A percentile compares a stretch with the other conserved stretches of the same genome.
phyloP scores from a whole-genome alignment of 2,888 invertebrate species.

The Gymnosoma rotundatum region DNA sequence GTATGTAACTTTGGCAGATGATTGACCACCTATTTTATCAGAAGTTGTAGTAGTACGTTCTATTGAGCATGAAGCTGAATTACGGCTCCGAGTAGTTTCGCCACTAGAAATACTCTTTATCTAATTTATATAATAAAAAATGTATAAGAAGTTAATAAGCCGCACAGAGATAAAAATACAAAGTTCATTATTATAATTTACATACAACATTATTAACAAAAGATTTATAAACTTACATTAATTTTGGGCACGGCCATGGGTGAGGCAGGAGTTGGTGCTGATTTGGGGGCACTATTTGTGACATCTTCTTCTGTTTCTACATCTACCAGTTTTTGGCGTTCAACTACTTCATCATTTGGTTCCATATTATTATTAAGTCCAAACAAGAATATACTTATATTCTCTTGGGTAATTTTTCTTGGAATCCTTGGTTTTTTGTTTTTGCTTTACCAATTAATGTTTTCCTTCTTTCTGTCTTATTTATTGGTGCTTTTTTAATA shows the following conservation, averaged over 20 bases:
- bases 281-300: slow-evolving; percentile 78
- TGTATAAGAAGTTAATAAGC: not conserved
- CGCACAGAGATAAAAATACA: slow-evolving; percentile 35
- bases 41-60: slow-evolving; percentile 81
- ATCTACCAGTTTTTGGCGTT: slow-evolving; percentile 82
- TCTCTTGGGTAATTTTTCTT: slow-evolving; percentile 1
- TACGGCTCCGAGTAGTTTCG: slow-evolving; percentile 82
- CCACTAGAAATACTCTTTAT: slow-evolving; percentile 82
- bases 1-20: slow-evolving; percentile 80
- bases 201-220: slow-evolving; percentile 23
- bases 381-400: not conserved
- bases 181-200: slow-evolving; percentile 26
- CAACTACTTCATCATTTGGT: slow-evolving; percentile 82
- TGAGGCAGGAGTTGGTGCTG: slow-evolving; percentile 80
- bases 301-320: slow-evolving; percentile 81
- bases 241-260: slow-evolving; percentile 80
- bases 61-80: slow-evolving; percentile 81
- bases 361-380: slow-evolving; percentile 76
- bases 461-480: not conserved
- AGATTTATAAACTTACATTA: slow-evolving; percentile 71
- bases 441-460: not conserved
- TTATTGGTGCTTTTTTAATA: not conserved
- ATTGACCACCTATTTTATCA: slow-evolving; percentile 76
- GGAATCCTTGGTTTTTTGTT: not conserved
- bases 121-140: slow-evolving; percentile 70